These are phyloP conservation scores for Chironex yamaguchii DNA, from an alignment of 30 jellyfish, hydroid and myxozoan species.

Conservation along the genomic window DNA sequence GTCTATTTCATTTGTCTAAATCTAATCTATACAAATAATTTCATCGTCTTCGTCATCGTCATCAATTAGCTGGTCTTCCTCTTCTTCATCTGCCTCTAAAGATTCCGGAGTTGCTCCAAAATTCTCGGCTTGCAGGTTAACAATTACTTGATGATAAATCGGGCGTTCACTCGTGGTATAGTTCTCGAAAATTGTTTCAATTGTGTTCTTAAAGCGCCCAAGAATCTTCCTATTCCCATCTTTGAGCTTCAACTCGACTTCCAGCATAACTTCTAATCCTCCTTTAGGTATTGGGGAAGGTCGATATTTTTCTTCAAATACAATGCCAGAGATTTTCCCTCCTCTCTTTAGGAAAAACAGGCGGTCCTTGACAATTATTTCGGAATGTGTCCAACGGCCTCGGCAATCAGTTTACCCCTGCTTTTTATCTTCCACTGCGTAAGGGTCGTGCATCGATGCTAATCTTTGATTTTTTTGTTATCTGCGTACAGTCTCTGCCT, in stretches of 20 bases:
- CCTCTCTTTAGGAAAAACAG: neutral
- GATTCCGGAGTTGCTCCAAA: neutral
- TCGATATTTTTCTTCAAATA: constrained; percentile 25
- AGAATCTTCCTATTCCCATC: constrained; percentile 33
- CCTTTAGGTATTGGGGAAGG: constrained; percentile 41
- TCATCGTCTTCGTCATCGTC: constrained; percentile 54
- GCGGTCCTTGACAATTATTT: neutral
- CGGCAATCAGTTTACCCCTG: constrained; percentile 11
- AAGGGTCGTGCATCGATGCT: constrained; percentile 2
- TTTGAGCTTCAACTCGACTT: constrained; percentile 8
- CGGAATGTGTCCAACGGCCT: neutral
- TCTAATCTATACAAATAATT: constrained; percentile 43
- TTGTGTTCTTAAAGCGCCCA: constrained; percentile 56
- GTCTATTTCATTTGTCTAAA: too few relatives aligned
- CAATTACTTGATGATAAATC: constrained; percentile 48
- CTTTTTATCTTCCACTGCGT: constrained; percentile 28
- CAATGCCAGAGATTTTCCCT: constrained; percentile 13
- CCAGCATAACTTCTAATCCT: constrained; percentile 30
- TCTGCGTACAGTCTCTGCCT: too few relatives aligned
- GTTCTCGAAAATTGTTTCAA: constrained; percentile 44
- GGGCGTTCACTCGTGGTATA: constrained; percentile 53
- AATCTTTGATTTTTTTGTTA: too few relatives aligned
- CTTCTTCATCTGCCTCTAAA: constrained; percentile 34
- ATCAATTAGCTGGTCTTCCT: constrained; percentile 50
- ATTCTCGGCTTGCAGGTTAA: too few relatives aligned